Evolutionary conservation across 2,797 vertebrate genomes (phyloP).

Genomic region (Chromis chromis): DNA sequence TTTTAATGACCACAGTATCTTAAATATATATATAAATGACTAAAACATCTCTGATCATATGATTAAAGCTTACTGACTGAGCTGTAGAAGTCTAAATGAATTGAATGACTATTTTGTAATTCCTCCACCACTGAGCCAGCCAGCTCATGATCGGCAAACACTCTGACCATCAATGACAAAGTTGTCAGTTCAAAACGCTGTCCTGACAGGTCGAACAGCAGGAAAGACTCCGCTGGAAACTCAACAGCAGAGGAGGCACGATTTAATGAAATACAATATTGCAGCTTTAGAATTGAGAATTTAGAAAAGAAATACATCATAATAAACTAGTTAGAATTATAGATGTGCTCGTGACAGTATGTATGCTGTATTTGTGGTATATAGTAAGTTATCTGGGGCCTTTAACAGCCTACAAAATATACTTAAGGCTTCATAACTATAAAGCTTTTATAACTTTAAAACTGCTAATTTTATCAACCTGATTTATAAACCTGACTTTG

Average conservation of each 20-base stretch:
- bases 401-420: neutral
- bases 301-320: neutral
- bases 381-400: no score
- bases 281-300: constrained; percentile 2
- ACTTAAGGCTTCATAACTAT: neutral
- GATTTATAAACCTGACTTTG: neutral
- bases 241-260: constrained; percentile 7
- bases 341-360: neutral
- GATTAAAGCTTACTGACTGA: constrained; percentile 30
- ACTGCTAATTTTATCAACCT: neutral
- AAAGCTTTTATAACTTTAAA: neutral
- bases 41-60: constrained; percentile 20
- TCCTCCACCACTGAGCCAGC: constrained; percentile 6
- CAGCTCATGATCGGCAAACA: neutral
- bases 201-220: constrained; percentile 37
- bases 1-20: no score
- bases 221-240: constrained; percentile 22
- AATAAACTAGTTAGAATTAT: constrained; percentile 1
- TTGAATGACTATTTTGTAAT: constrained; percentile 13
- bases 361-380: neutral
- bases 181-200: constrained; percentile 31
- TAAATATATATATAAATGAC: neutral
- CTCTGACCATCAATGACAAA: constrained; percentile 16
- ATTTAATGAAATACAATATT: constrained; percentile 25
- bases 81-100: constrained; percentile 8